Evolutionary conservation across 1,140 invertebrate genomes (phyloP), one percentile per base, ranked within the genome.

Genomic region (Bombus polaris): DNA sequence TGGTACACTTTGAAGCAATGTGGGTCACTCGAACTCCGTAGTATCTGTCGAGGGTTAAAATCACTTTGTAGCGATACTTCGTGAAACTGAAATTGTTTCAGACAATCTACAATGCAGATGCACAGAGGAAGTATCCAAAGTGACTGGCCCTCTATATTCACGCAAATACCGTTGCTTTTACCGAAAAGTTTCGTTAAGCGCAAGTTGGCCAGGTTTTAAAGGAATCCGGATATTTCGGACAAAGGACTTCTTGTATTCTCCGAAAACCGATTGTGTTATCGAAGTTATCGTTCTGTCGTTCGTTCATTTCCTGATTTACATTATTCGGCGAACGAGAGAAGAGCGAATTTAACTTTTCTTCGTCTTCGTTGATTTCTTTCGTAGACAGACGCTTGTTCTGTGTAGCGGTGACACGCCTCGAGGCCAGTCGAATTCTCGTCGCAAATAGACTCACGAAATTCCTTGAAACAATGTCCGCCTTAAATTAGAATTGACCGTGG

Each of bases 401-500:
- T 53, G 18, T 22, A 53, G 5, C 47, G 47, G 47, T 22, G 18
- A 53, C 47, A 22, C 47, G 47, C 47, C 47, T 59, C 12, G 8
- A 22, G 53, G 10, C 53, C 25, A 82, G 65, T 53, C n/a, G 28
- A 39, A 37, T 71, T 65, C 62, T 44, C 53, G 9, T 44, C 22
- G 25, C 18, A 68, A 44, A 71, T 28, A 57, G 57, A 47, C 12
- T 12, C 4, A 1, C 9, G 57, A n/a, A 77, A 57, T 79, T 44
- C 13, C 15, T 71, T 8, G 47, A n/a, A 47, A 71, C 53, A 62
- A 25, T 71, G 39, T 71, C 25, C 15, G 22, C 12, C 32, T 39
- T 62, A 80, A 80, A 73, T 85, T 80, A 57, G 53, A 85, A 85
- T 85, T 85, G 83, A 85, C 35, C 25, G 68, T 73, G 57, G 13